Evolutionary conservation across 2,797 vertebrate genomes (phyloP).

Genomic region (Sebastes kiyomatsui): DNA sequence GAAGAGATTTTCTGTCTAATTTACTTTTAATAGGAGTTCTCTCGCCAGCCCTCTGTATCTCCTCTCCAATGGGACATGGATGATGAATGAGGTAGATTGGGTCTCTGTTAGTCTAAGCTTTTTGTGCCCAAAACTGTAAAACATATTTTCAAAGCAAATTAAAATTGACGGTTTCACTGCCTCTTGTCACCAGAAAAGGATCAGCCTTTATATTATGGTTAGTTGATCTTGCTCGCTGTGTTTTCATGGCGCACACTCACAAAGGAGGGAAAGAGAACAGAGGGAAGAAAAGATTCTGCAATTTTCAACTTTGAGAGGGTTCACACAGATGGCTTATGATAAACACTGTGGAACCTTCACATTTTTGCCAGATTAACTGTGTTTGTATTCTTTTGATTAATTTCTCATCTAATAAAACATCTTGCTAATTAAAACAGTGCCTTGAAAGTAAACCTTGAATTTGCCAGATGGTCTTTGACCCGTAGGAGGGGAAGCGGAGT

Average conservation of each 20-base stretch:
- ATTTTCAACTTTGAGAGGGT: conserved; percentile 71
- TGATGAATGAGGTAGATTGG: conserved; percentile 59
- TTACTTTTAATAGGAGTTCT: conserved; percentile 64
- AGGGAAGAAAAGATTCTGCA: conserved; percentile 62
- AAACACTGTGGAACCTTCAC: conserved; percentile 76
- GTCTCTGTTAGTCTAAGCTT: conserved; percentile 52
- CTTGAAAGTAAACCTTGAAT: conserved; percentile 79
- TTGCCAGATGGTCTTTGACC: conserved; percentile 83
- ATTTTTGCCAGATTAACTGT: conserved; percentile 81
- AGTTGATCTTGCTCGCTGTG: conserved; percentile 46
- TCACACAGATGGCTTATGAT: conserved; percentile 81
- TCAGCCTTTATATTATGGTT: conserved; percentile 42
- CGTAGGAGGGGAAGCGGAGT: conserved; percentile 65
- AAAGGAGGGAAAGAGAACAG: conserved; percentile 52
- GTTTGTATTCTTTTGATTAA: conserved; percentile 79
- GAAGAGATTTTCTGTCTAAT: conserved; percentile 72
- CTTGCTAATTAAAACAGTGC: conserved; percentile 80
- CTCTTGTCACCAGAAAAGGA: conserved; percentile 59
- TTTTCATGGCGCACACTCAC: conserved; percentile 45
- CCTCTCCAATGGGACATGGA: conserved; percentile 41
- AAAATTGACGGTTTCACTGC: conserved; percentile 63
- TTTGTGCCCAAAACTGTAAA: conserved; percentile 56
- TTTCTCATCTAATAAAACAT: conserved; percentile 83
- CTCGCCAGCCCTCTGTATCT: conserved; percentile 49
- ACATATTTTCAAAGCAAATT: conserved; percentile 65